Percentiles rank a stretch among this genome's conserved stretches.
phyloP scores from a whole-genome alignment of 1,140 invertebrate species.

The Caerostris darwini region DNA sequence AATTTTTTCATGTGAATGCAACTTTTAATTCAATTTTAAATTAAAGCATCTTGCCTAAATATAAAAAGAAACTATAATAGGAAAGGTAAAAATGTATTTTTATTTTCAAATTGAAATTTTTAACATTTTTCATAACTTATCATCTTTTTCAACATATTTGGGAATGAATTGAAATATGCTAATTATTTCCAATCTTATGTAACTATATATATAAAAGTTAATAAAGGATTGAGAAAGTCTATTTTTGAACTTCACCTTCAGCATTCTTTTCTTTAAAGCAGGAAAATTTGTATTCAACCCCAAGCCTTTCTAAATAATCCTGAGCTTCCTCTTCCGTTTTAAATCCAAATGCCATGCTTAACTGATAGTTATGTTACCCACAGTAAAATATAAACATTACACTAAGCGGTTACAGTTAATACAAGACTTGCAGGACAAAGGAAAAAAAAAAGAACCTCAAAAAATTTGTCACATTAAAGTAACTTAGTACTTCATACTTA shows the following conservation, averaged over 20 bases:
- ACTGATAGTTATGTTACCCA: not conserved
- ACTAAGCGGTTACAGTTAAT: not conserved
- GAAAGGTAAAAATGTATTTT: not conserved
- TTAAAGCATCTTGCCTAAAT: no score
- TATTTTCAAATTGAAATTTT: not conserved
- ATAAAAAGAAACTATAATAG: not conserved
- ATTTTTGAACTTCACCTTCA: constrained; percentile 85
- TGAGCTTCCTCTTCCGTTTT: constrained; percentile 93
- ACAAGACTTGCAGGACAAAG: no score
- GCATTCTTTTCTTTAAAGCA: constrained; percentile 92
- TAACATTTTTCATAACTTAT: not conserved
- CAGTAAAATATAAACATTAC: not conserved
- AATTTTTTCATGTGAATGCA: no score
- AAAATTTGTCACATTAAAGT: no score
- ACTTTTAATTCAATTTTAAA: no score
- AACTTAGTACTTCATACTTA: no score
- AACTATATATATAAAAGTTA: not conserved
- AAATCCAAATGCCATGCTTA: constrained; percentile 82
- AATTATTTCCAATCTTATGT: not conserved
- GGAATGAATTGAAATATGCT: not conserved
- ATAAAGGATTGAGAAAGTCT: not conserved
- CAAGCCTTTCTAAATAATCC: constrained; percentile 92
- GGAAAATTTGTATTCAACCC: constrained; percentile 95
- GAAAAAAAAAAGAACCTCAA: no score
- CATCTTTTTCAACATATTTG: not conserved